These are phyloP conservation scores for Dissostichus mawsoni DNA, from an alignment of 2,113 vertebrate genomes.

Conservation along the genomic window DNA sequence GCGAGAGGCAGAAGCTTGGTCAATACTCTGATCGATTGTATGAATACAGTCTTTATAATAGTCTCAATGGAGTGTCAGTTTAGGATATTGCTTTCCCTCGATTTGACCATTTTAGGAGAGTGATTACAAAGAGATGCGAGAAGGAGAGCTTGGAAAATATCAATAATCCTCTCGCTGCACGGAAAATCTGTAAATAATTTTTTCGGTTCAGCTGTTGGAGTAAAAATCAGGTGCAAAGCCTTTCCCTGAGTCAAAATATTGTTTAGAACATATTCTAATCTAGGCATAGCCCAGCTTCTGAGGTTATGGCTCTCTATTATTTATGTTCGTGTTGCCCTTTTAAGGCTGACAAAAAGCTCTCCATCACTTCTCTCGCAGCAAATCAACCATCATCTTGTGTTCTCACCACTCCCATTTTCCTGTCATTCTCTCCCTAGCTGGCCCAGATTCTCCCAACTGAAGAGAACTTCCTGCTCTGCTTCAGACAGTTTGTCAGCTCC, in stretches of 20 bases:
- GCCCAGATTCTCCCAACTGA: conserved; percentile 98
- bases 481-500: conserved; percentile 96
- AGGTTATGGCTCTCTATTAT: conserved; percentile 66
- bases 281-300: conserved; percentile 14
- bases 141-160: conserved; percentile 18
- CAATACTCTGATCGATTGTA: conserved; percentile 44
- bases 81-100: conserved; percentile 15
- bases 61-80: conserved; percentile 26
- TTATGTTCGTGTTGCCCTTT: conserved; percentile 57
- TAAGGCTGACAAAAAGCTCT: conserved; percentile 59
- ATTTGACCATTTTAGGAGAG: conserved; percentile 22
- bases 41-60: conserved; percentile 45
- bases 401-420: conserved; percentile 56
- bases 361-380: conserved; percentile 12
- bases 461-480: conserved; percentile 98
- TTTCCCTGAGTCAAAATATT: conserved; percentile 15
- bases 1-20: conserved; percentile 11
- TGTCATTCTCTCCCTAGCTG: conserved; percentile 83
- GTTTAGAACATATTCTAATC: conserved; percentile 12
- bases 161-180: conserved; percentile 35
- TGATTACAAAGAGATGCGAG: conserved; percentile 34
- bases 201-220: background rate
- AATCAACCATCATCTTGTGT: conserved; percentile 47
- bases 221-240: background rate
- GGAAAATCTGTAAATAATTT: conserved; percentile 30